These are phyloP conservation scores for Myrmecophaga tridactyla DNA, from an alignment of 2,113 vertebrate genomes.

Conservation along the genomic window DNA sequence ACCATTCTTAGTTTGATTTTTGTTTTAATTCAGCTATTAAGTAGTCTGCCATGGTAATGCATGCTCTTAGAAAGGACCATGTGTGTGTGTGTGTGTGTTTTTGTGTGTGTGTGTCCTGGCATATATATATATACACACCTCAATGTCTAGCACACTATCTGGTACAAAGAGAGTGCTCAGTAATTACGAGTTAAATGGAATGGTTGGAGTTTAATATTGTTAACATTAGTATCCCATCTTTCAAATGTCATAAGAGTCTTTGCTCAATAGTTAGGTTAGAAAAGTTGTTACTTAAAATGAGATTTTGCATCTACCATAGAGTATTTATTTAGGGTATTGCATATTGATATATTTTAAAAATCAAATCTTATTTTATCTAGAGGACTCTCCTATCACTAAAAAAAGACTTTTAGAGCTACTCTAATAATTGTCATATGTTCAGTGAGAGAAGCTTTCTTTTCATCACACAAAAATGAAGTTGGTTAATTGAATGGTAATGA, in stretches of 20 bases:
- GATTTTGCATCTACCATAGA: slow-evolving; percentile 38
- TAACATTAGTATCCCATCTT: neutral
- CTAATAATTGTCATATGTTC: slow-evolving; percentile 66
- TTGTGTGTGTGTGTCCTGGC: no score
- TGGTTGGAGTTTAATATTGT: neutral
- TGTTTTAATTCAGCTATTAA: neutral
- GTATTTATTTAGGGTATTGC: slow-evolving; percentile 49
- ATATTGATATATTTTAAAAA: slow-evolving; percentile 49
- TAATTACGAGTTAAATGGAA: neutral
- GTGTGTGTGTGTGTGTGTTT: no score
- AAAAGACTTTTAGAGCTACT: neutral
- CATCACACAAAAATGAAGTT: slow-evolving; percentile 70
- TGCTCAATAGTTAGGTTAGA: slow-evolving; percentile 51
- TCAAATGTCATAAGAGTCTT: slow-evolving; percentile 21
- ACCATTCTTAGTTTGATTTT: neutral
- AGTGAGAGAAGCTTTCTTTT: slow-evolving; percentile 72
- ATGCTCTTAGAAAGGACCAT: neutral
- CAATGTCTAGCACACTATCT: neutral
- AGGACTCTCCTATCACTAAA: slow-evolving; percentile 37
- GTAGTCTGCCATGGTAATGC: neutral
- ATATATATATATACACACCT: no score
- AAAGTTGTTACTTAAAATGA: slow-evolving; percentile 49
- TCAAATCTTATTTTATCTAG: slow-evolving; percentile 52
- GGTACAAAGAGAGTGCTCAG: neutral
- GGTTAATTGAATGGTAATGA: slow-evolving; percentile 79